These are phyloP conservation scores for Cybosia mesomella DNA, from an alignment of 2,888 invertebrate genomes.

Conservation along the genomic window DNA sequence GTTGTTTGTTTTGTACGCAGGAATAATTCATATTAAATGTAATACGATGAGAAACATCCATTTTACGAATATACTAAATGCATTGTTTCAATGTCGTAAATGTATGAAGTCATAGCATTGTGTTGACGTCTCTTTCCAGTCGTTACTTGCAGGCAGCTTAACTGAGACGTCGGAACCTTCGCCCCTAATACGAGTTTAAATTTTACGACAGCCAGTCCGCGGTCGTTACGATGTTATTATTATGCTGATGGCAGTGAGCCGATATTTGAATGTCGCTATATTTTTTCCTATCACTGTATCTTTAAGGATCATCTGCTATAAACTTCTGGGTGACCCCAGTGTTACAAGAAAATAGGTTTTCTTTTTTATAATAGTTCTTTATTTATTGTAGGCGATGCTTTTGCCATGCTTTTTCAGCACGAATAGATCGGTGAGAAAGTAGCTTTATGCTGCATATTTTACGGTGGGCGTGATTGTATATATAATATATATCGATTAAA, in stretches of 20 bases:
- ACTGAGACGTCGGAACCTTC: conserved; percentile 56
- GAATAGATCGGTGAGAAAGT: too few species aligned
- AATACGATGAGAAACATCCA: background rate
- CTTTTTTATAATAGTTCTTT: too few species aligned
- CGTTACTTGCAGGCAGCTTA: conserved; percentile 9
- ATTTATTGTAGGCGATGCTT: too few species aligned
- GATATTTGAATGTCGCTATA: conserved; percentile 42
- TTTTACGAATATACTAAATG: conserved; percentile 2
- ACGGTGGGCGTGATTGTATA: too few species aligned
- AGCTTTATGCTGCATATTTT: too few species aligned
- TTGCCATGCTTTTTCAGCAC: too few species aligned
- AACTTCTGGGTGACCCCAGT: conserved; percentile 10
- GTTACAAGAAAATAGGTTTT: background rate
- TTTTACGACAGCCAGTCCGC: conserved; percentile 53
- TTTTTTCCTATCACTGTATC: conserved; percentile 43
- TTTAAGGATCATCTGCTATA: conserved; percentile 16
- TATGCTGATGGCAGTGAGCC: conserved; percentile 42
- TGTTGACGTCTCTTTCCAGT: background rate
- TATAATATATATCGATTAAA: too few species aligned
- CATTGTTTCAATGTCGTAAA: conserved; percentile 2
- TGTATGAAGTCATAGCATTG: background rate
- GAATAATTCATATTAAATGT: background rate
- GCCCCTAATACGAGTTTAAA: conserved; percentile 63
- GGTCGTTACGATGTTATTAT: conserved; percentile 47
- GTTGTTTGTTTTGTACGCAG: background rate